Conservation (phyloP, 2,888 invertebrate species). For the Pecten maximus region DNA sequence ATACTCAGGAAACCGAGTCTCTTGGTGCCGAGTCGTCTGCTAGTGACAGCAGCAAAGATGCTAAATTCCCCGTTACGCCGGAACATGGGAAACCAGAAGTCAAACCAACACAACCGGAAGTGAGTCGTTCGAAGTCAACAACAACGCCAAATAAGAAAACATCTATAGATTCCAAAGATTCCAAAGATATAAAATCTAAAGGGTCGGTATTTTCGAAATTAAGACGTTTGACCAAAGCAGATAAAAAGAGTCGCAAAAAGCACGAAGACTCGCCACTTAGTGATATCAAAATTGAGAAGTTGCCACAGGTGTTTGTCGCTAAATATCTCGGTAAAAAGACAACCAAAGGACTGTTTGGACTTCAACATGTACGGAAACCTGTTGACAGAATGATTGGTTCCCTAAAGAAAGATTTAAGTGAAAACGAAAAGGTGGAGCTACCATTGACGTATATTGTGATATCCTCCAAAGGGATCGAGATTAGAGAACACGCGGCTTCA, state of each 20-base stretch:
- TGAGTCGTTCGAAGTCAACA: constrained; percentile 48
- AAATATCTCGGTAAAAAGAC: constrained; percentile 80
- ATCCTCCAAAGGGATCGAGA: constrained; percentile 76
- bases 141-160: constrained; percentile 52
- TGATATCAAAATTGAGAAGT: constrained; percentile 74
- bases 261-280: constrained; percentile 68
- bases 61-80: neutral
- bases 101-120: constrained; percentile 38
- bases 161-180: constrained; percentile 45
- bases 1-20: constrained; percentile 51
- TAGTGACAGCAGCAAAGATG: constrained; percentile 43
- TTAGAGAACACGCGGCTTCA: constrained; percentile 76
- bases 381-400: constrained; percentile 78
- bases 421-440: constrained; percentile 74
- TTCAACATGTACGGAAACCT: constrained; percentile 78
- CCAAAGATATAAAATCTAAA: constrained; percentile 54
- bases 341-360: constrained; percentile 78
- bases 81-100: constrained; percentile 39
- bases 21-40: constrained; percentile 56
- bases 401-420: constrained; percentile 71
- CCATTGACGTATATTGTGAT: constrained; percentile 79
- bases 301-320: constrained; percentile 81
- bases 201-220: constrained; percentile 66
- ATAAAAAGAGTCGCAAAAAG: constrained; percentile 30
- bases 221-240: constrained; percentile 66